Evolutionary conservation across 2,797 vertebrate species (phyloP), one percentile per base, ranked within the genome.

Genomic region (Pseudomugil gertrudae): DNA sequence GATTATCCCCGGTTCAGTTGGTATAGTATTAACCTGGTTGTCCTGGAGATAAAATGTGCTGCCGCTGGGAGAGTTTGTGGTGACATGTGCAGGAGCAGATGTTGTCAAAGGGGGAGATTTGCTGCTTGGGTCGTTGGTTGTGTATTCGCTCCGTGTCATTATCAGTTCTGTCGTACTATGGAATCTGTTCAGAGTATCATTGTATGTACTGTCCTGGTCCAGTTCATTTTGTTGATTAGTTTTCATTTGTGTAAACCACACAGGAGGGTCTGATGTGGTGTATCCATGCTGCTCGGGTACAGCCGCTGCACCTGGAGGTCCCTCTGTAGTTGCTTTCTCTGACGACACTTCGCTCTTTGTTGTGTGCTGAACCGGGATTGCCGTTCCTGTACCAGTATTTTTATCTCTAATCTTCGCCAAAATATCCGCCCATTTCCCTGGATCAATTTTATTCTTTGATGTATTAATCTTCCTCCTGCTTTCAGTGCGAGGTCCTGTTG

Each of bases 351-450:
- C 19, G 29, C n/a, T 66, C 63, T 76, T 71, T 23, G 84, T 58
- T 13, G 78, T 79, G 7, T 26, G 30, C 7, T 38, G 67, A 67
- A 52, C 24, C n/a, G 75, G 76, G 3, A 63, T 40, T 5, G 82
- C 30, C 1, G 84, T 91, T 3, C 88, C 89, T 0, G 72, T 72
- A 76, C 84, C 78, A 77, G 73, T 9, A 13, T 87, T 95, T 79
- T 84, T 94, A 8, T 95, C 92, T 15, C 96, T 94, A 3, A 98
- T 95, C 61, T 96, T 95, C 19, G 96, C 95, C 74, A 99, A 85
- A 89, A 98, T 97, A n/a, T 95, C 92, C 0, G 96, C 96, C 97
- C 97, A 98, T 3, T 90, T 96, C 57, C 95, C 87, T 0, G 96
- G 96, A 70, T 96, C 94, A 66, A 98, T 96, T 74, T 96, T 95